A percentile compares a stretch with the other conserved stretches of the same genome.
These are phyloP conservation scores for Blennius ocellaris DNA, from an alignment of 2,113 vertebrate genomes.

Conservation along the genomic window DNA sequence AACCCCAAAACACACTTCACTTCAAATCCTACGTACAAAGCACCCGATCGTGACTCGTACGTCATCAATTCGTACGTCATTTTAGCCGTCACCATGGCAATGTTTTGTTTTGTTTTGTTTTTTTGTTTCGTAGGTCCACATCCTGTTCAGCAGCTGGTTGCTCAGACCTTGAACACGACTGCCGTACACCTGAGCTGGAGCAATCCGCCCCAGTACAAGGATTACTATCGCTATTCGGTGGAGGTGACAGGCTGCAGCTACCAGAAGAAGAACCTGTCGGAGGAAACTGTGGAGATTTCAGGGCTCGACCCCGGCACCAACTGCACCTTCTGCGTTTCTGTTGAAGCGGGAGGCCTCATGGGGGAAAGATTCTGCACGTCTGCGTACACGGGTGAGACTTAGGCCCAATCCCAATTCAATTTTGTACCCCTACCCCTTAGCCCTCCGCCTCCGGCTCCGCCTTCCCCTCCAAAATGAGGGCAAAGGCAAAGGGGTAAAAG, in stretches of 20 bases:
- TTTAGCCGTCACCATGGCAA: too few relatives aligned
- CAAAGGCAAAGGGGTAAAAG: too few relatives aligned
- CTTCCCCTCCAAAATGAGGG: too few relatives aligned
- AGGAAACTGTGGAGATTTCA: background rate
- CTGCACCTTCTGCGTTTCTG: constrained; percentile 66
- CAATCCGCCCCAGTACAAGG: constrained; percentile 32
- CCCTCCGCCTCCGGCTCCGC: too few relatives aligned
- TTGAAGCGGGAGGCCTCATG: constrained; percentile 33
- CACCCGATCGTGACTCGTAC: too few relatives aligned
- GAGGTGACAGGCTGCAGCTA: constrained; percentile 21
- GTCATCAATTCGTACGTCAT: too few relatives aligned
- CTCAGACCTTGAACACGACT: constrained; percentile 55
- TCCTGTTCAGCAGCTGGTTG: background rate
- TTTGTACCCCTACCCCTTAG: too few relatives aligned
- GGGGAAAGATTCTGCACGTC: constrained; percentile 22
- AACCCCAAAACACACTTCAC: too few relatives aligned
- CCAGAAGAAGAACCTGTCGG: background rate
- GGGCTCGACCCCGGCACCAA: constrained; percentile 59
- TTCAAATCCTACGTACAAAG: too few relatives aligned
- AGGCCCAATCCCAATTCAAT: too few relatives aligned
- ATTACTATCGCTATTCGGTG: constrained; percentile 49
- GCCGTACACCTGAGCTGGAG: constrained; percentile 51
- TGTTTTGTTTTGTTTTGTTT: too few relatives aligned
- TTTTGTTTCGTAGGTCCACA: constrained; percentile 63
- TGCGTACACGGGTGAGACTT: constrained; percentile 69